These are phyloP conservation scores for Microctenopoma steveboyesi DNA, from an alignment of 2,797 vertebrate species.

Conservation along the genomic window DNA sequence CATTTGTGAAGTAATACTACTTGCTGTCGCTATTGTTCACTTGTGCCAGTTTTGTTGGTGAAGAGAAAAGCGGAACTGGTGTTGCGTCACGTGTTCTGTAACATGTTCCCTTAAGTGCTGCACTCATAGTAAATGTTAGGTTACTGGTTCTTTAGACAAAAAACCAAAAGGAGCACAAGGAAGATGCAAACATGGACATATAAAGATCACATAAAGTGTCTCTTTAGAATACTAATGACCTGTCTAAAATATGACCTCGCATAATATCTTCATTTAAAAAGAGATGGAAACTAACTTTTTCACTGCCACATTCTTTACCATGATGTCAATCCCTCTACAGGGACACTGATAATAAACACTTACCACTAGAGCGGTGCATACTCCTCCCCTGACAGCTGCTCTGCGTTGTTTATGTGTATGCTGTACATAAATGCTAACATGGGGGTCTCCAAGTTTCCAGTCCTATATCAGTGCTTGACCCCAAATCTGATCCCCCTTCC, in stretches of 20 bases:
- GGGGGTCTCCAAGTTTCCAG: conserved; percentile 69
- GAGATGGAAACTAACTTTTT: conserved; percentile 65
- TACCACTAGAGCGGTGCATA: conserved; percentile 57
- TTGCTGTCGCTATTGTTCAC: no score
- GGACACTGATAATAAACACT: conserved; percentile 76
- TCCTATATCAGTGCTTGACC: conserved; percentile 67
- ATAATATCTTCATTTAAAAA: conserved; percentile 68
- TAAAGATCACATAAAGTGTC: background rate
- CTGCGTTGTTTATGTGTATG: conserved; percentile 69
- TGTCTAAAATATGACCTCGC: conserved; percentile 57
- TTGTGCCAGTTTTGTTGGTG: no score
- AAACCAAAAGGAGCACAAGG: background rate
- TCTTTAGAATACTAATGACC: conserved; percentile 42
- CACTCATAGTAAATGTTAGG: background rate
- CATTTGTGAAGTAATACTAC: background rate
- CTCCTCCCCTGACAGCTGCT: conserved; percentile 70
- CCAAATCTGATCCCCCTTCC: conserved; percentile 62
- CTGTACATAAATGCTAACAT: conserved; percentile 70
- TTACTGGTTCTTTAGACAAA: background rate
- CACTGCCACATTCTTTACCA: conserved; percentile 65
- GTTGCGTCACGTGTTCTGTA: no score
- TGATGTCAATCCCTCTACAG: conserved; percentile 68
- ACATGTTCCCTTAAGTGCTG: background rate
- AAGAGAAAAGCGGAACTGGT: no score
- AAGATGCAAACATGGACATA: conserved; percentile 8